Conservation (phyloP, 2,888 invertebrate species). For the Busseola fusca region DNA sequence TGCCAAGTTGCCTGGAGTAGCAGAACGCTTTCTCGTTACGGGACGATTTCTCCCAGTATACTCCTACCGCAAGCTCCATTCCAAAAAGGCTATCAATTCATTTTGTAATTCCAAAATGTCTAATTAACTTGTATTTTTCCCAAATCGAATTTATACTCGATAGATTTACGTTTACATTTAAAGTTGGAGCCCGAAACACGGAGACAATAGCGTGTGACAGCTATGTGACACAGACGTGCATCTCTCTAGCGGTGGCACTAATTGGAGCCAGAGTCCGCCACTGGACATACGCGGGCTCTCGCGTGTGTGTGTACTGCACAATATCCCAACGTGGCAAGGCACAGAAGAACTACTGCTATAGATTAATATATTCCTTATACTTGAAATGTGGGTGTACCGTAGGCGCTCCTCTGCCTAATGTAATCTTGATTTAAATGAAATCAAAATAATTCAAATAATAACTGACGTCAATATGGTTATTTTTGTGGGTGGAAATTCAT, state of each 20-base stretch:
- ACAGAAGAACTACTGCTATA: conserved; percentile 2
- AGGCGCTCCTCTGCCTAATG: neutral
- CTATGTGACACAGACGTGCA: conserved; percentile 6
- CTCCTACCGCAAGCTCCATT: neutral
- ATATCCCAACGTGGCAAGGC: neutral
- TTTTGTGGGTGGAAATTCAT: too few species aligned
- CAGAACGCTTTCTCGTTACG: neutral
- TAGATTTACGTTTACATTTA: neutral
- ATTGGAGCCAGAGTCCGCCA: conserved; percentile 22
- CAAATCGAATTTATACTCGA: neutral
- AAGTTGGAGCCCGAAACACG: neutral
- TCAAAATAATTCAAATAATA: neutral
- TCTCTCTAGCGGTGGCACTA: conserved; percentile 36
- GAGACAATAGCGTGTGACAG: conserved; percentile 5
- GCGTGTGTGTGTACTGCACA: neutral
- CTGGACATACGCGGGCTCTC: neutral
- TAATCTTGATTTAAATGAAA: neutral
- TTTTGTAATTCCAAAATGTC: neutral
- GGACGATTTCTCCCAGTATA: neutral
- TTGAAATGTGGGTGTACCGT: neutral
- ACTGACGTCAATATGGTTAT: neutral
- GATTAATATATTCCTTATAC: neutral
- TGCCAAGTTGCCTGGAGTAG: too few species aligned
- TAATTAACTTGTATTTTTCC: neutral
- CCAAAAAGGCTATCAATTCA: neutral